These are phyloP conservation scores for Archocentrus centrarchus DNA, from an alignment of 2,113 vertebrate genomes.

Conservation along the genomic window DNA sequence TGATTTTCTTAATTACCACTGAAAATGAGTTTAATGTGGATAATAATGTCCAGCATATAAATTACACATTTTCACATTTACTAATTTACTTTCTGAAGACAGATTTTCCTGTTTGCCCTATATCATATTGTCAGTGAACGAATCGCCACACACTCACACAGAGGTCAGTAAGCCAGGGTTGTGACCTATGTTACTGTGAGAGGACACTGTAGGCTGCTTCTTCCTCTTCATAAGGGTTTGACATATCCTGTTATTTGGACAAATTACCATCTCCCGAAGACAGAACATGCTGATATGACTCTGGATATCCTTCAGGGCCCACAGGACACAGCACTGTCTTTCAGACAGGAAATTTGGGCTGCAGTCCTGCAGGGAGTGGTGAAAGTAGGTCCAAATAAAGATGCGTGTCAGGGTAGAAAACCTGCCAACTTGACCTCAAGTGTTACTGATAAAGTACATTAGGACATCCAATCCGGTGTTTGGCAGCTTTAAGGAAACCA, in stretches of 20 bases:
- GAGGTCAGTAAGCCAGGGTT: slow-evolving; percentile 8
- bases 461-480: background rate
- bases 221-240: slow-evolving; percentile 30
- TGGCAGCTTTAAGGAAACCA: background rate
- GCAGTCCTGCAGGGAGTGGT: background rate
- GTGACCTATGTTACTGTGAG: background rate
- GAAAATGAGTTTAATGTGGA: background rate
- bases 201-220: slow-evolving; percentile 17
- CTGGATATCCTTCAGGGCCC: slow-evolving; percentile 17
- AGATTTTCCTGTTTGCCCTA: slow-evolving; percentile 14
- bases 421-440: background rate
- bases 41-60: background rate
- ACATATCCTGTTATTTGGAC: slow-evolving; percentile 58
- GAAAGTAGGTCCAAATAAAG: background rate
- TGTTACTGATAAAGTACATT: background rate
- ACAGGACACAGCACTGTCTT: background rate
- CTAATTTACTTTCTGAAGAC: background rate
- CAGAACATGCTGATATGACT: slow-evolving; percentile 47
- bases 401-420: background rate
- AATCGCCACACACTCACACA: background rate
- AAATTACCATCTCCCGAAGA: slow-evolving; percentile 36
- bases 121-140: background rate
- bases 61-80: background rate
- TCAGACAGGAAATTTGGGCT: background rate
- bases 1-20: background rate